These are phyloP conservation scores for Lepidurus arcticus DNA, from an alignment of 1,140 invertebrate genomes.

Conservation along the genomic window DNA sequence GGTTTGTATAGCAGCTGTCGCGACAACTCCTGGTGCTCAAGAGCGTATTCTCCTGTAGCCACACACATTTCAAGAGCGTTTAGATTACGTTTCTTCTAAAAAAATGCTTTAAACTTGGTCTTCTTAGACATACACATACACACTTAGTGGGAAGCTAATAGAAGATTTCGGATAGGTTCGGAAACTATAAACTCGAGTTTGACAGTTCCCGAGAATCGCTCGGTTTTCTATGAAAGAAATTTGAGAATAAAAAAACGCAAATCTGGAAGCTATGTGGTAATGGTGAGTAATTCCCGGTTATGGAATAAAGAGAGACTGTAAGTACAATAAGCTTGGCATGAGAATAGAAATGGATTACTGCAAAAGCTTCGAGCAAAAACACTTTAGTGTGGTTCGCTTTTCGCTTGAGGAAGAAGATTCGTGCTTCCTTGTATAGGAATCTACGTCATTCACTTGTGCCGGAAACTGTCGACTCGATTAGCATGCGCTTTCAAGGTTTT, in stretches of 20 bases:
- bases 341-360: not conserved
- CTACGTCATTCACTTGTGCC: not conserved
- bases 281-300: not conserved
- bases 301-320: not conserved
- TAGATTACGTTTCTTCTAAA: not conserved
- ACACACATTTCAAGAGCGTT: not conserved
- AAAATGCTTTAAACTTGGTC: not conserved
- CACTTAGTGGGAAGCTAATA: not conserved
- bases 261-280: too few relatives aligned
- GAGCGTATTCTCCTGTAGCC: not conserved
- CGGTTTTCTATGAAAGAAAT: not conserved
- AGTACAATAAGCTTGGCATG: not conserved
- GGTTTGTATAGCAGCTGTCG: not conserved
- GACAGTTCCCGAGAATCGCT: not conserved
- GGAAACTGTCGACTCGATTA: constrained; percentile 4
- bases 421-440: not conserved
- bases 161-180: not conserved
- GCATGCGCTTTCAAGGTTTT: not conserved
- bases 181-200: not conserved
- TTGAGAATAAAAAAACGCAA: too few relatives aligned
- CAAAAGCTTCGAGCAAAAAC: not conserved
- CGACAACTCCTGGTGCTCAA: not conserved
- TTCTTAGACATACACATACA: not conserved
- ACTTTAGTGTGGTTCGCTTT: not conserved
- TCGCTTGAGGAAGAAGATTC: not conserved